These are phyloP conservation scores for Petrocephalus schoutedeni DNA, from an alignment of 2,797 vertebrate genomes.

Conservation along the genomic window DNA sequence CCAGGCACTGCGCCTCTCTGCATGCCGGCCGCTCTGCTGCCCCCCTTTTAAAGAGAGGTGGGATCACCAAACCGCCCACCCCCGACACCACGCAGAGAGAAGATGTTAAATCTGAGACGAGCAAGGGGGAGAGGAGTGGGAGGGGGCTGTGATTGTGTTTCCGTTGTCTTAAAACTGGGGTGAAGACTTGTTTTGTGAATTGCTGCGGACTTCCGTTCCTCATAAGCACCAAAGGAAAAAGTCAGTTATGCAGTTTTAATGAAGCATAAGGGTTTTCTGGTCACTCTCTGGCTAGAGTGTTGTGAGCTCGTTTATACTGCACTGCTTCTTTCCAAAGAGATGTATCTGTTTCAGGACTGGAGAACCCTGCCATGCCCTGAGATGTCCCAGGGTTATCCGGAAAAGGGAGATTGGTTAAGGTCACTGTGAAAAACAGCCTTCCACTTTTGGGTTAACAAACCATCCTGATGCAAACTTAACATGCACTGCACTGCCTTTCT, in stretches of 20 bases:
- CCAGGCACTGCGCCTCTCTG: slow-evolving; percentile 39
- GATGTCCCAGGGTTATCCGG: neutral
- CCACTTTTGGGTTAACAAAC: neutral
- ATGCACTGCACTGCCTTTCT: neutral
- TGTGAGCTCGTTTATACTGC: neutral
- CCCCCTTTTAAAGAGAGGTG: slow-evolving; percentile 63
- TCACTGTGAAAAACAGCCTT: neutral
- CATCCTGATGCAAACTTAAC: neutral
- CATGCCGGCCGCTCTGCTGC: slow-evolving; percentile 42
- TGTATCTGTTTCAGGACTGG: neutral
- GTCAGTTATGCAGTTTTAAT: neutral
- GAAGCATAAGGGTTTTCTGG: neutral
- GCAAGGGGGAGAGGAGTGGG: neutral
- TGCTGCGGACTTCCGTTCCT: neutral
- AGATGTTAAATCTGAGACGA: neutral
- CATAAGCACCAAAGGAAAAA: neutral
- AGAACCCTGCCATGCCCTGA: too few species aligned
- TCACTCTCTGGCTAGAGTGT: neutral
- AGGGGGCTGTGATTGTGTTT: neutral
- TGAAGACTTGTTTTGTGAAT: neutral
- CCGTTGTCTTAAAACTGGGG: neutral
- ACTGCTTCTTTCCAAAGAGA: neutral
- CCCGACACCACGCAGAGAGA: neutral
- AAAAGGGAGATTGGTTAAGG: neutral
- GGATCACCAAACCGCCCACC: slow-evolving; percentile 27